phyloP scores from a whole-genome alignment of 2,113 vertebrate species.

The Pseudorectes ferrugineus region DNA sequence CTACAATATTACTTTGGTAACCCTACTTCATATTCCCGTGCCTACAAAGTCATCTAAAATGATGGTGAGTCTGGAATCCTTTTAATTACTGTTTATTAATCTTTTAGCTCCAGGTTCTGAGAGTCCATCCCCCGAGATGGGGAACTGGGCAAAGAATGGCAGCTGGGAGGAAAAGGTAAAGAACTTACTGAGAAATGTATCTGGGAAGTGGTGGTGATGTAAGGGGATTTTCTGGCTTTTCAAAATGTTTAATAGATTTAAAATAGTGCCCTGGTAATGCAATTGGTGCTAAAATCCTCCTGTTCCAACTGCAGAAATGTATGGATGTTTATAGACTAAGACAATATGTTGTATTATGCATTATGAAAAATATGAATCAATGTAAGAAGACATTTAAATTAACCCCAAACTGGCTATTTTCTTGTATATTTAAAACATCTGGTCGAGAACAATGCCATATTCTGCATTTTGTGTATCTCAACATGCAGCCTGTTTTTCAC shows the following conservation, averaged over 20 bases:
- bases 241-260: neutral
- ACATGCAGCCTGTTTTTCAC: neutral
- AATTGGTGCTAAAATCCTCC: neutral
- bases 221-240: neutral
- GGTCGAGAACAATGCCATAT: neutral
- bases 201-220: neutral
- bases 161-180: neutral
- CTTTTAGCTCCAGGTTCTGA: neutral
- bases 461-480: neutral
- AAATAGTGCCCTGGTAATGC: neutral
- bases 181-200: neutral
- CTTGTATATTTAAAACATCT: conserved; percentile 21
- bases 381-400: neutral
- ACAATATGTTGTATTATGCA: neutral
- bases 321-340: neutral
- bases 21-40: neutral
- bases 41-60: neutral
- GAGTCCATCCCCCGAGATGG: too few species aligned
- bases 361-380: neutral
- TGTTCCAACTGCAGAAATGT: neutral
- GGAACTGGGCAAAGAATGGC: neutral
- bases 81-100: neutral
- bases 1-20: neutral
- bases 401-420: neutral
- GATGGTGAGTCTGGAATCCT: neutral